Base-by-base conservation (phyloP, 2,797 vertebrate species). In the Pangasius sanitwongsei region DNA sequence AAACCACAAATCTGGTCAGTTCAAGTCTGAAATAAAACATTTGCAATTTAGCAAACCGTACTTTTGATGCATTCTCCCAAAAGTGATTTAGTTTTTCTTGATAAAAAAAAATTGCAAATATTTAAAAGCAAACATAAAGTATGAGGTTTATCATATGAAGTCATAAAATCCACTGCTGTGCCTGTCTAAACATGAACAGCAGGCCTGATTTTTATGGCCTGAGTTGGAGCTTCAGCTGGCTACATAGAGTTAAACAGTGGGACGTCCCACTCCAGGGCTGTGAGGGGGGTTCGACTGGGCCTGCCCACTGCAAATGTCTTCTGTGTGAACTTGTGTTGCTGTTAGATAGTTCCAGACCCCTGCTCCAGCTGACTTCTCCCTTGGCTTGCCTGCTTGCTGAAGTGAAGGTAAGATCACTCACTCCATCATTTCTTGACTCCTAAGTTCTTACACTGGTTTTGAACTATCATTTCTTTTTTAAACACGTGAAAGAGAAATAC, bases 321-420 rank as follows among this genome's bases (percentile, higher is more conserved):
- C 83, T 95, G 94, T 90, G 94, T 91, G 87, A 95, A 94, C 88
- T 93, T 94, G 93, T 94, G 95, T 95, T 94, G 92, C 93, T 90
- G 93, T 96, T 96, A 97, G 96, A 97, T 96, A 95, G 94, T 96
- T 95, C 90, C 92, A 93, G 95, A 95, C 90, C 88, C 87, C 87
- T 94, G 94, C 94, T 88, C 94, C 96, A 87, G 95, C 94, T 96
- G 91, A 96, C 95, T 96, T 95, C 93, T 95, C 92, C 90, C 92
- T 95, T 94, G 93, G 91, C 95, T 94, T 94, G 88, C 92, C 95
- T 92, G 94, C 94, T 94, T 92, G 91, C 92, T 92, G 86, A 92
- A 93, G 92, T 92, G 13, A 96, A 97, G 98, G 98, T 99, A 98
- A 94, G 97, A 91, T 83, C 74, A 20, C 72, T 75, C 48, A 69